phyloP scores from a whole-genome alignment of 2,888 invertebrate species.

The Mystacides longicornis region DNA sequence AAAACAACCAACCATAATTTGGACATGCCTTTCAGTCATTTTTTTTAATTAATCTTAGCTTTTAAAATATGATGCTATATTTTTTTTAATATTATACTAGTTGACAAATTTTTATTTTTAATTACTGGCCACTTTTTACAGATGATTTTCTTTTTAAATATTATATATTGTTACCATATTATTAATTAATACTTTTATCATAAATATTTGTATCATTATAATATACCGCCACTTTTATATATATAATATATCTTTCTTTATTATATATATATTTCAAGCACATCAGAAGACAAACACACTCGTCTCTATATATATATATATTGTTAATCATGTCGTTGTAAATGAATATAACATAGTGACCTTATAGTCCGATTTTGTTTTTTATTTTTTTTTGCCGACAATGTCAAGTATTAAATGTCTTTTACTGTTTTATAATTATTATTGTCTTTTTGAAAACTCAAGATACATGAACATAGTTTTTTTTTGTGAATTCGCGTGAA shows the following conservation, averaged over 20 bases:
- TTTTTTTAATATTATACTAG: no score
- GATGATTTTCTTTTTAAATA: neutral
- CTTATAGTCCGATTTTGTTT: neutral
- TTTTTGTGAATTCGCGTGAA: no score
- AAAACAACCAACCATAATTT: neutral
- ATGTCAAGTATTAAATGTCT: no score
- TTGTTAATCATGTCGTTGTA: neutral
- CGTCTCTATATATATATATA: constrained; percentile 25
- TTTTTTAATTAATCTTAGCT: neutral
- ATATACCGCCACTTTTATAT: constrained; percentile 19
- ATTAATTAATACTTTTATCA: constrained; percentile 4
- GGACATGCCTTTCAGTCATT: neutral
- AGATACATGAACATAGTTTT: no score
- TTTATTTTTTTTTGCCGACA: no score
- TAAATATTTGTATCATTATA: constrained; percentile 8
- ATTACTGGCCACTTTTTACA: constrained; percentile 1
- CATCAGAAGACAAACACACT: constrained; percentile 52
- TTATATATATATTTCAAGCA: constrained; percentile 45
- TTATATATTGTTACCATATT: neutral
- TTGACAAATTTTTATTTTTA: neutral
- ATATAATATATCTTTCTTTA: constrained; percentile 14
- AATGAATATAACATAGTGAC: neutral
- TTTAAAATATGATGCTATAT: neutral
- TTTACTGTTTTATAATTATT: no score
- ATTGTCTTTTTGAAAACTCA: no score